Conservation (phyloP, 2,797 vertebrate genomes). For the Coranthus polyacanthus region DNA sequence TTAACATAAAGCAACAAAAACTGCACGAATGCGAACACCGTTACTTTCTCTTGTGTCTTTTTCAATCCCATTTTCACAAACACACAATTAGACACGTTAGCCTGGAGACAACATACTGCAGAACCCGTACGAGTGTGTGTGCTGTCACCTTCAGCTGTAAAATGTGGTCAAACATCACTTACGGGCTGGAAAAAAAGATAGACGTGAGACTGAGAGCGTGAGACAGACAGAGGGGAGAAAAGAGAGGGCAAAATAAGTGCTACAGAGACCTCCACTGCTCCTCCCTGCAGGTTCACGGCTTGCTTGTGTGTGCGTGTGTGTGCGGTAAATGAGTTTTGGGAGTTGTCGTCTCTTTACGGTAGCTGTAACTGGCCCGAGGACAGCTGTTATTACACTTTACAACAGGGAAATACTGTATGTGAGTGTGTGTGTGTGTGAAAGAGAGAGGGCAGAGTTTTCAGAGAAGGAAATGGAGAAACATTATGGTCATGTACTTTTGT, state of each 20-base stretch:
- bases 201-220: conserved; percentile 9
- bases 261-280: conserved; percentile 48
- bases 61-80: conserved; percentile 21
- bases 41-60: conserved; percentile 32
- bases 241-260: conserved; percentile 46
- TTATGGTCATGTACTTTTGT: conserved; percentile 43
- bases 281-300: conserved; percentile 39
- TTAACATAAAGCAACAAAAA: conserved; percentile 14
- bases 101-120: conserved; percentile 29
- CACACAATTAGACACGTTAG: conserved; percentile 27
- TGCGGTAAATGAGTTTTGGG: conserved; percentile 81
- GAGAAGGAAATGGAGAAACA: conserved; percentile 32
- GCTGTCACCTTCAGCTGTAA: conserved; percentile 74
- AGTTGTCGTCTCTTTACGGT: conserved; percentile 82
- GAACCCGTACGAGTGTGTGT: conserved; percentile 30
- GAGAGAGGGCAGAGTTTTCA: conserved; percentile 28
- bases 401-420: conserved; percentile 74
- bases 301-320: conserved; percentile 30
- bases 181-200: conserved; percentile 48
- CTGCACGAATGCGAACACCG: conserved; percentile 32
- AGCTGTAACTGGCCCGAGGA: conserved; percentile 81
- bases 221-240: conserved; percentile 7
- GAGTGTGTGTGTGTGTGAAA: conserved; percentile 29
- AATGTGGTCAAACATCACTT: conserved; percentile 76
- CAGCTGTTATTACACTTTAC: conserved; percentile 82